These are phyloP conservation scores for Motacilla tschutschensis DNA, from an alignment of 2,113 vertebrate genomes.

Conservation along the genomic window DNA sequence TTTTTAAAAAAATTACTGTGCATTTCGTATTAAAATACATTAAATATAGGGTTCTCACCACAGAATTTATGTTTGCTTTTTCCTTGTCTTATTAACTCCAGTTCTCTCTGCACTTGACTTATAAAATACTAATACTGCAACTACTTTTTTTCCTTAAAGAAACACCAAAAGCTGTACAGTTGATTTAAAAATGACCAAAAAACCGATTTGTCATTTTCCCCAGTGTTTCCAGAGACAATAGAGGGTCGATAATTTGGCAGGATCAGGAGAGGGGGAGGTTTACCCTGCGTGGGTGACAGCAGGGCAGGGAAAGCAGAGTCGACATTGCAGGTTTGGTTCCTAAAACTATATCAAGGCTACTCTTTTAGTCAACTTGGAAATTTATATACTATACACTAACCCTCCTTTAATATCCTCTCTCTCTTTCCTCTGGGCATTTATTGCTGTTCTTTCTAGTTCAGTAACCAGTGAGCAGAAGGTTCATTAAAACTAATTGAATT, in stretches of 20 bases:
- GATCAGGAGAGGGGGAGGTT: background rate
- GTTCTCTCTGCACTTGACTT: background rate
- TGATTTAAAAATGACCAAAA: background rate
- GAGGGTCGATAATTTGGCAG: background rate
- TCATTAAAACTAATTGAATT: conserved; percentile 99
- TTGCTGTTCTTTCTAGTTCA: conserved; percentile 97
- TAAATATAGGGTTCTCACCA: background rate
- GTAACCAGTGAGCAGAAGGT: conserved; percentile 96
- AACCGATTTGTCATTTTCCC: background rate
- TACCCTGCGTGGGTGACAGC: background rate
- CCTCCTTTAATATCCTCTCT: conserved; percentile 91
- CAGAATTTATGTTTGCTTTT: conserved; percentile 14
- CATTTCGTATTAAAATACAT: background rate
- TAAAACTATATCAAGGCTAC: conserved; percentile 80
- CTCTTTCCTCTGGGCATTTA: conserved; percentile 95
- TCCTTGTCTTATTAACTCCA: background rate
- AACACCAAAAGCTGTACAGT: background rate
- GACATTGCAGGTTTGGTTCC: conserved; percentile 58
- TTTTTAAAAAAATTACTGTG: background rate
- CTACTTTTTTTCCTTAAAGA: background rate
- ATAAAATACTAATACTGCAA: background rate
- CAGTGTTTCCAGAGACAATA: background rate
- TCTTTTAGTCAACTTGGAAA: conserved; percentile 89
- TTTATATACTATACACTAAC: conserved; percentile 87
- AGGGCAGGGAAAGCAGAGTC: background rate